Base-by-base conservation (phyloP, 2,113 vertebrate species). In the Pipra filicauda region DNA sequence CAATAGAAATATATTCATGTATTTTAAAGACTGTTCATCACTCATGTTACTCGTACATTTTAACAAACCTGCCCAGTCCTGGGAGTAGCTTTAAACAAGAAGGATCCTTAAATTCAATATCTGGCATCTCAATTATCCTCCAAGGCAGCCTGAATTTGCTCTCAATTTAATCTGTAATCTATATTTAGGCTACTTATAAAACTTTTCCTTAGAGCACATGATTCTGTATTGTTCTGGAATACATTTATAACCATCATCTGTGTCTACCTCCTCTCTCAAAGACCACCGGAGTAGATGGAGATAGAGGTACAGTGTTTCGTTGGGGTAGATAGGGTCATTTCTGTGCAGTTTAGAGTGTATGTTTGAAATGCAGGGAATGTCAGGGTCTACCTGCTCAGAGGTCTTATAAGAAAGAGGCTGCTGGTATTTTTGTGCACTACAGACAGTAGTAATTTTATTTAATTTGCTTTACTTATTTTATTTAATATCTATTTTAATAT, bases 351-450 rank as follows among this genome's bases (percentile, higher is more conserved):
- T 35, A 33, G 49, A n/a, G 15, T 3, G 1, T 9, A 6, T 20
- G 5, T 26, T 62, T 0, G 0, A 84, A 51, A 70, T 6, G 19
- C 6, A 5, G 22, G 35, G 9, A 15, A 43, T 73, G 24, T 6
- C 37, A 65, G 30, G 44, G 3, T 17, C 69, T 24, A 14, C 17
- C 19, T 71, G 24, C 52, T 33, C 55, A 55, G 39, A 84, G 54
- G 12, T 31, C 64, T 31, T 15, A 41, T 0, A 8, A 76, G 57
- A 64, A 89, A 46, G 6, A 46, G 23, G 28, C 4, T 71, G 61
- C 37, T 80, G 39, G 3, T 19, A 20, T 69, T 61, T 59, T 39
- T 83, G 12, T 5, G 1, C 10, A 23, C 12, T 41, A 11, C 20
- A 13, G 28, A 2, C 7, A 76, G 33, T 16, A 55, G 8, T 23